Percentiles rank a stretch among this genome's conserved stretches.
phyloP scores from a whole-genome alignment of 2,113 vertebrate species.

The Gobius niger region DNA sequence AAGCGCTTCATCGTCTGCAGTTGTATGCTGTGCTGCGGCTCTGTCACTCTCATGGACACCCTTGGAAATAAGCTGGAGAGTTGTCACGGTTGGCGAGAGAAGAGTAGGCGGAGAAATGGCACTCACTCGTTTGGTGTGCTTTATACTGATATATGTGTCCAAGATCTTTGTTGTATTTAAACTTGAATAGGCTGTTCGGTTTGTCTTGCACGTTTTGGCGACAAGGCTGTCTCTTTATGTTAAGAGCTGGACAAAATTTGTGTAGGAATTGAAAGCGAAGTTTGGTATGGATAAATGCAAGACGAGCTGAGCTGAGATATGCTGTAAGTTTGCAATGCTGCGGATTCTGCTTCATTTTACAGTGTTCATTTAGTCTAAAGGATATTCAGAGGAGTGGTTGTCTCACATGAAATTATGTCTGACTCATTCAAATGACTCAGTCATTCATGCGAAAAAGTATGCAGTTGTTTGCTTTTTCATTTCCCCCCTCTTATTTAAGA shows the following conservation, averaged over 20 bases:
- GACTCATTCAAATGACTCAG: too few species aligned
- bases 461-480: too few species aligned
- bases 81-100: background rate
- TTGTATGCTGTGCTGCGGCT: constrained; percentile 6
- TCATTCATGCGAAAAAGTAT: too few species aligned
- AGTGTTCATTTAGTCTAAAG: too few species aligned
- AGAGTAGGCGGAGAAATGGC: background rate
- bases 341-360: too few species aligned
- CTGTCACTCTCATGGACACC: background rate
- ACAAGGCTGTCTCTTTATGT: background rate
- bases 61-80: constrained; percentile 7
- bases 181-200: background rate
- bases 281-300: background rate
- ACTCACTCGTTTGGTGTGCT: background rate
- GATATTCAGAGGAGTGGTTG: too few species aligned
- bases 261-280: background rate
- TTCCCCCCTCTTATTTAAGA: too few species aligned
- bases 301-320: too few species aligned
- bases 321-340: too few species aligned
- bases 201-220: background rate
- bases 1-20: constrained; percentile 15
- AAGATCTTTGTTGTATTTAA: background rate
- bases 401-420: too few species aligned
- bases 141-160: constrained; percentile 4
- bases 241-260: background rate